Evolutionary conservation across 2,888 invertebrate genomes (phyloP).

Genomic region (Cancer borealis): DNA sequence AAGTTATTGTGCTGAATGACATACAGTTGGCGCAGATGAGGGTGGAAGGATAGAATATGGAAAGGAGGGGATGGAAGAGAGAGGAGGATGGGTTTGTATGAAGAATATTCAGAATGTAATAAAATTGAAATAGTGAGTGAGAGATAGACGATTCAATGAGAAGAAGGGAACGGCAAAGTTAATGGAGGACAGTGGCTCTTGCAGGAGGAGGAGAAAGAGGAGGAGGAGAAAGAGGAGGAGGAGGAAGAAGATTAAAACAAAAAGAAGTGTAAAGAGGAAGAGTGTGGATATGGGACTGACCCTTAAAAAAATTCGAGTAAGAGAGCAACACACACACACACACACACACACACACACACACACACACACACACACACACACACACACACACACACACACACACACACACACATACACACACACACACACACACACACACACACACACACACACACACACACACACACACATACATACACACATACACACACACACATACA

Average conservation of each 20-base stretch:
- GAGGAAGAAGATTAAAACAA: neutral
- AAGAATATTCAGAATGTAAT: slow-evolving; percentile 3
- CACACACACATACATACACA: too few relatives aligned
- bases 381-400: too few relatives aligned
- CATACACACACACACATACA: too few relatives aligned
- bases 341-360: too few relatives aligned
- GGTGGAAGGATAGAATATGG: neutral
- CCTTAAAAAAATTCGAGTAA: too few relatives aligned
- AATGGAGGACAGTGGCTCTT: neutral
- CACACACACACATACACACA: too few relatives aligned
- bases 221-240: slow-evolving; percentile 2
- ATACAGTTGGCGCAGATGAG: neutral
- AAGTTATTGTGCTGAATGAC: neutral
- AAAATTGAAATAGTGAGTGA: slow-evolving; percentile 16
- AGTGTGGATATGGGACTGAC: neutral
- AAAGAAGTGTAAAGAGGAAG: neutral
- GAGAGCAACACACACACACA: too few relatives aligned
- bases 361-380: too few relatives aligned
- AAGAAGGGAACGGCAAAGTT: neutral
- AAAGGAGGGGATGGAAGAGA: neutral
- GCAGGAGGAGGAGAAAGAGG: neutral
- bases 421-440: too few relatives aligned
- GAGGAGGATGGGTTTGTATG: neutral
- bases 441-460: too few relatives aligned
- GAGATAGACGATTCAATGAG: slow-evolving; percentile 10